Evolutionary conservation across 2,888 invertebrate species (phyloP), one percentile per base, ranked within the genome.

Genomic region (Platycnemis pennipes): DNA sequence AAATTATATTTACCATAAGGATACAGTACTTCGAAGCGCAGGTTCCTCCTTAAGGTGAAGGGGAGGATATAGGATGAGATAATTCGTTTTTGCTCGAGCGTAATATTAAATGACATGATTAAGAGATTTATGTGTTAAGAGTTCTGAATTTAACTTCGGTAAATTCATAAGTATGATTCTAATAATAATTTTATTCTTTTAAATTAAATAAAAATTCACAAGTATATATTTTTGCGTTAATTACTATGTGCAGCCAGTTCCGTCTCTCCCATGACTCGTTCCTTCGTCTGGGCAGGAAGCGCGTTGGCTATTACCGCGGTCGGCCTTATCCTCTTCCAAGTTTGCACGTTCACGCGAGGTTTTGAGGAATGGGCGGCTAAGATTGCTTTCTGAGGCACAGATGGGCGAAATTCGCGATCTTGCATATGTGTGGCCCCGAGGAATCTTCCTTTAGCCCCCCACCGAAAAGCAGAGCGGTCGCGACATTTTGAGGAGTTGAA

Each of bases 381-480:
- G 77, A 77, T 77, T 77, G 77, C 77, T 16, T 77, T 77, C 37
- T n/a, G 16, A 37, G 77, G 77, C 77, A 77, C 77, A 77, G 77
- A 37, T 77, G 77, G 77, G 77, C 16, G 13, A 37, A 31, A 77
- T 77, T 77, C 37, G 77, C 77, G 13, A 77, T 37, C 77, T 77
- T 77, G 77, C 77, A 77, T 77, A 77, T 77, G 77, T 37, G 37
- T 77, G 77, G 31, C 31, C 11, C 37, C 3, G 31, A 8, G 37
- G 77, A 37, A 77, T 16, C 63, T 26, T 63, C 63, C 16, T 63
- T 26, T 5, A 19, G 63, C 63, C 63, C 63, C 8, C 63, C 26
- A 13, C 37, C 26, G 77, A 37, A 26, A 7, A 1, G 63, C 63
- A 63, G n/a, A 22, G 63, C n/a, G 37, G 31, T 77, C 16, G 31